These are phyloP conservation scores for Eumaeus atala DNA, from an alignment of 1,140 invertebrate genomes.

Conservation along the genomic window DNA sequence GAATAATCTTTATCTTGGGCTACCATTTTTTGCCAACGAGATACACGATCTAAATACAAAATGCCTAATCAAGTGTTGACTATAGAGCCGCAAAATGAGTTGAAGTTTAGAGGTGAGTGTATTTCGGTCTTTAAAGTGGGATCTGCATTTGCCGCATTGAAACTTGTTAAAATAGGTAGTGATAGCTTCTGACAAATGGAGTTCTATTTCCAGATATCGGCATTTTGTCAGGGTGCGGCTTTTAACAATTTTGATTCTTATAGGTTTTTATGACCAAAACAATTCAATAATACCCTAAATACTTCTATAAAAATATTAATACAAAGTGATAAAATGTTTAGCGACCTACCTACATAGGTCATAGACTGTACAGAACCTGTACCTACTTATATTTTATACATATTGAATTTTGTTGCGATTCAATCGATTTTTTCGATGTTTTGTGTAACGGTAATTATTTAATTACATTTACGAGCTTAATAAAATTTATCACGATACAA, in stretches of 20 bases:
- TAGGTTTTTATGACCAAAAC: background rate
- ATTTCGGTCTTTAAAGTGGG: constrained; percentile 34
- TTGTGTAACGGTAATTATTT: background rate
- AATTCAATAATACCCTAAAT: background rate
- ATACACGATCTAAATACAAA: constrained; percentile 60
- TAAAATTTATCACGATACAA: too few species aligned
- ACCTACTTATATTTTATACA: background rate
- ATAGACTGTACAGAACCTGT: background rate
- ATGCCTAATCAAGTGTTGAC: constrained; percentile 78
- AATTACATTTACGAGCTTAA: too few species aligned
- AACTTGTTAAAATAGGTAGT: constrained; percentile 59
- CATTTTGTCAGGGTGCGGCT: constrained; percentile 68
- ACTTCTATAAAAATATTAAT: background rate
- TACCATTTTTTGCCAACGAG: constrained; percentile 54
- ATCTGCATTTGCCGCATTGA: constrained; percentile 47
- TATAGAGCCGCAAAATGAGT: constrained; percentile 82
- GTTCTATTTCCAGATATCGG: constrained; percentile 72
- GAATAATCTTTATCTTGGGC: constrained; percentile 46
- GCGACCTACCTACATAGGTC: background rate
- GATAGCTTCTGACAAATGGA: constrained; percentile 71
- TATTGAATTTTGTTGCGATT: background rate
- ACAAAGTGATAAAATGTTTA: constrained; percentile 2
- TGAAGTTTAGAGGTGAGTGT: constrained; percentile 82
- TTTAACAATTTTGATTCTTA: constrained; percentile 26
- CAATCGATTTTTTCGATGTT: background rate